These are phyloP conservation scores for Erynnis tages DNA, from an alignment of 2,888 invertebrate genomes.

Conservation along the genomic window DNA sequence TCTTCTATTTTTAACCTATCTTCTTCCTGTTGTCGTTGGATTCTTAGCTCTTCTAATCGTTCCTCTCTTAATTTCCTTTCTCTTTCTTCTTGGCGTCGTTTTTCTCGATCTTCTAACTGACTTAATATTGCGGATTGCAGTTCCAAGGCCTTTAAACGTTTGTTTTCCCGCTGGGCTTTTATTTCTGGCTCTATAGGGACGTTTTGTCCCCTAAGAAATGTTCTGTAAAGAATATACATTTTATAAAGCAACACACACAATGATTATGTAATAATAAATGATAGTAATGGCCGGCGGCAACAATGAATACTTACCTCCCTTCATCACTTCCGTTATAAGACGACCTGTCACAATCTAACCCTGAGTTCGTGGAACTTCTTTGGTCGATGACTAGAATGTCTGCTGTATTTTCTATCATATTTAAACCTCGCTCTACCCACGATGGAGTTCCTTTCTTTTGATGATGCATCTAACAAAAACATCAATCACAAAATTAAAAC, in stretches of 20 bases:
- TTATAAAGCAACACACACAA: too few species aligned
- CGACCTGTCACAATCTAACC: constrained; percentile 68
- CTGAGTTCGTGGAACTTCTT: constrained; percentile 70
- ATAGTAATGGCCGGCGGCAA: constrained; percentile 7
- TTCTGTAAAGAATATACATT: constrained; percentile 66
- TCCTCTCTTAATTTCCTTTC: constrained; percentile 89
- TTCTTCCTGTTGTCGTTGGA: constrained; percentile 87
- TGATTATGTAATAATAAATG: constrained; percentile 23
- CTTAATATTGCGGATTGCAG: constrained; percentile 92
- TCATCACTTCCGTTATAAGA: constrained; percentile 75
- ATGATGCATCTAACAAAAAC: constrained; percentile 64
- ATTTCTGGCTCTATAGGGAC: constrained; percentile 90
- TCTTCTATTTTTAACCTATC: constrained; percentile 86
- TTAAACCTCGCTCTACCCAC: constrained; percentile 81
- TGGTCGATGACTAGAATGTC: constrained; percentile 82
- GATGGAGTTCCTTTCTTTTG: constrained; percentile 78
- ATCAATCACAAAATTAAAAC: background rate
- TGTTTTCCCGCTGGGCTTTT: constrained; percentile 90
- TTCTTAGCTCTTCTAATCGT: constrained; percentile 88
- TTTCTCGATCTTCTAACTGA: constrained; percentile 92
- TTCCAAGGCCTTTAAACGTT: constrained; percentile 90
- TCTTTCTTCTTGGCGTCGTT: constrained; percentile 87
- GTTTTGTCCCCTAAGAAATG: constrained; percentile 92
- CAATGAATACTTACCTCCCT: constrained; percentile 54
- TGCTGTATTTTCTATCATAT: constrained; percentile 74